Conservation (phyloP, 2,888 invertebrate species). For the Pachliopta kotzebuea region DNA sequence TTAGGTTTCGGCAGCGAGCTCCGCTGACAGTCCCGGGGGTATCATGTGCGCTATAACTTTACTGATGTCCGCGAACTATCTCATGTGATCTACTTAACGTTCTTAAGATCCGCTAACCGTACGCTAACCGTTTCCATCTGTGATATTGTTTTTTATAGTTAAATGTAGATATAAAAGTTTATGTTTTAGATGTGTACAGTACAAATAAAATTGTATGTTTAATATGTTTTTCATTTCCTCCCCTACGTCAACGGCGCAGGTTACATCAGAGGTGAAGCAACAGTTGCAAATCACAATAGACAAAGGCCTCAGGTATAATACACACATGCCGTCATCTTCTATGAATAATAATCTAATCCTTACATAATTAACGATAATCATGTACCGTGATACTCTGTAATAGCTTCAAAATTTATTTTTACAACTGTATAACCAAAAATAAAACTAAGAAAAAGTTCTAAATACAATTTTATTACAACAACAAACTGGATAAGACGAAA, state of each 20-base stretch:
- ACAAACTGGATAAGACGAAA: not conserved
- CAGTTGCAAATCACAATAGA: not conserved
- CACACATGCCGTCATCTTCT: too few relatives aligned
- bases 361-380: too few relatives aligned
- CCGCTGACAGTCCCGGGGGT: conserved; percentile 11
- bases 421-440: not conserved
- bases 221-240: conserved; percentile 2
- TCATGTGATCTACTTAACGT: conserved; percentile 5
- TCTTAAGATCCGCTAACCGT: conserved; percentile 20
- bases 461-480: not conserved
- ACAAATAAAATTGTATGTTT: conserved; percentile 26
- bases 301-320: too few relatives aligned
- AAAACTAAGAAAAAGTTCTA: not conserved
- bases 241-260: not conserved
- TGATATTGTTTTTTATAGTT: conserved; percentile 26
- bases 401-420: too few relatives aligned
- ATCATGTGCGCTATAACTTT: not conserved
- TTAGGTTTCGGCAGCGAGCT: conserved; percentile 24
- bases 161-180: conserved; percentile 15
- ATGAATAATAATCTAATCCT: too few relatives aligned
- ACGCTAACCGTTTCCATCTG: conserved; percentile 26
- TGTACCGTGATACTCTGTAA: too few relatives aligned
- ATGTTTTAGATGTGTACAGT: conserved; percentile 22
- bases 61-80: not conserved
- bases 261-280: not conserved